Evolutionary conservation across 2,113 vertebrate species (phyloP).

Genomic region (Panthera leo): DNA sequence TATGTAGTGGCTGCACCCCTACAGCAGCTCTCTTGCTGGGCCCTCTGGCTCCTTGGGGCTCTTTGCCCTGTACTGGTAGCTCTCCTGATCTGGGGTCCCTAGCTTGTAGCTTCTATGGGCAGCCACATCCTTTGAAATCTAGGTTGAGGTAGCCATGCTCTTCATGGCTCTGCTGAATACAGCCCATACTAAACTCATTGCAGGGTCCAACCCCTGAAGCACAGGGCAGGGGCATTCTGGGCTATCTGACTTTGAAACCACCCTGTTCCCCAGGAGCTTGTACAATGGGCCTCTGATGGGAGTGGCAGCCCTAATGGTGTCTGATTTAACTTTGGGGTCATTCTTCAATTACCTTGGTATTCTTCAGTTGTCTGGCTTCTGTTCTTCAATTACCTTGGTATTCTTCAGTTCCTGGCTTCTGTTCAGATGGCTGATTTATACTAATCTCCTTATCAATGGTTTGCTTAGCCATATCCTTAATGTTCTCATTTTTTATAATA

Average conservation of each 20-base stretch:
- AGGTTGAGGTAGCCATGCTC: background rate
- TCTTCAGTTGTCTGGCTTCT: background rate
- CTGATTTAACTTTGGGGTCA: background rate
- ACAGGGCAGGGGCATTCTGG: background rate
- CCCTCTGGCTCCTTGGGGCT: background rate
- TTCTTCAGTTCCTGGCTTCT: background rate
- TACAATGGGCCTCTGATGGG: background rate
- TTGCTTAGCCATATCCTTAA: background rate
- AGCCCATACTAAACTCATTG: background rate
- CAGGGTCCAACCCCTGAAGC: background rate
- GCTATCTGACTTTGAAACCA: background rate
- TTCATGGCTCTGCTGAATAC: background rate
- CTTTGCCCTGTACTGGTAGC: background rate
- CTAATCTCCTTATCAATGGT: background rate
- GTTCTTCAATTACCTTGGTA: background rate
- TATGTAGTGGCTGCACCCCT: background rate
- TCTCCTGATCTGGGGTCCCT: background rate
- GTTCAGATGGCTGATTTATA: background rate
- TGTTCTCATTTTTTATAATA: background rate
- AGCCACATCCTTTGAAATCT: background rate
- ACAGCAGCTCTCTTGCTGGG: background rate
- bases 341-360: background rate
- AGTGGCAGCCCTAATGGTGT: background rate
- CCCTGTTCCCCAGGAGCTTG: background rate
- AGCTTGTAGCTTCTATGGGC: background rate